Conservation (phyloP, 2,888 invertebrate genomes). For the Pecten maximus region DNA sequence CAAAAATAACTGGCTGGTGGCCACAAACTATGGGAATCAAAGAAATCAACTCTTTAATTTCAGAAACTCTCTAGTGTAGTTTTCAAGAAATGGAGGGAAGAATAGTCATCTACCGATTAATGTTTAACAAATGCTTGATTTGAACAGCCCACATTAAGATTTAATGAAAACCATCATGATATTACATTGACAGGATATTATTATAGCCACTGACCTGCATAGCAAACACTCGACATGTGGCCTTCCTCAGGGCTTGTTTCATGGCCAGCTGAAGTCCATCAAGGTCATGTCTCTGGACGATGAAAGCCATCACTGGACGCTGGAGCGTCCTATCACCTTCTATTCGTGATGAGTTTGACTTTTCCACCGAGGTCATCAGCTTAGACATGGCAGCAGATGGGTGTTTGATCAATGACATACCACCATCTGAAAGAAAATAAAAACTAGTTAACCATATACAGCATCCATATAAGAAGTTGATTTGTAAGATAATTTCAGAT, state of each 20-base stretch:
- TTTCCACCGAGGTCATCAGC: conserved; percentile 84
- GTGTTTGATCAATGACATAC: conserved; percentile 92
- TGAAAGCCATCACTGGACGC: conserved; percentile 93
- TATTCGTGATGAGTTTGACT: conserved; percentile 57
- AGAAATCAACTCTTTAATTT: too few relatives aligned
- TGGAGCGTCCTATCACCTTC: conserved; percentile 84
- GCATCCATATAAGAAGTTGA: too few relatives aligned
- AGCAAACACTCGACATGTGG: conserved; percentile 88
- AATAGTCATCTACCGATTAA: too few relatives aligned
- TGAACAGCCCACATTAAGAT: too few relatives aligned
- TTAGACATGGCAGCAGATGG: conserved; percentile 94
- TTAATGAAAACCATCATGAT: too few relatives aligned
- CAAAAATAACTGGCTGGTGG: too few relatives aligned
- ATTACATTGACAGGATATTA: too few relatives aligned
- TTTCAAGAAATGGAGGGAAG: too few relatives aligned
- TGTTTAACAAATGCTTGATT: too few relatives aligned
- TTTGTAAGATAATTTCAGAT: too few relatives aligned
- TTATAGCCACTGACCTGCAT: conserved; percentile 87
- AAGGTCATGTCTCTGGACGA: conserved; percentile 90
- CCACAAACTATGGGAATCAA: too few relatives aligned
- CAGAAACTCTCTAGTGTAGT: too few relatives aligned
- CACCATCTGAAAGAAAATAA: conserved; percentile 85
- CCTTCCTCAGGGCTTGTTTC: conserved; percentile 90
- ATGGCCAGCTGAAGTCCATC: conserved; percentile 92
- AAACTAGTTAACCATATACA: background rate